Conservation (phyloP, 2,888 invertebrate genomes). For the Laothoe populi region DNA sequence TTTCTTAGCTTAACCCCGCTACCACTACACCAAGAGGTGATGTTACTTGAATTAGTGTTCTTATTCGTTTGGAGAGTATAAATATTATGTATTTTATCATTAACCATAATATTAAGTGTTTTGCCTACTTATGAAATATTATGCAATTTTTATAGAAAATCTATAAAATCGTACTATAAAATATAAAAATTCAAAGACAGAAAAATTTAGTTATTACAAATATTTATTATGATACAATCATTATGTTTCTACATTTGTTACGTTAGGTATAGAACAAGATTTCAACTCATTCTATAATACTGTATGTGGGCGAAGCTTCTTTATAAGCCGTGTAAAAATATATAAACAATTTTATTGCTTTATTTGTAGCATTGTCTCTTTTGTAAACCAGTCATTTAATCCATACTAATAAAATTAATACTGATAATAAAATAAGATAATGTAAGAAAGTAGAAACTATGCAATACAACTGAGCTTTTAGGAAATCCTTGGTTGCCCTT, state of each 20-base stretch:
- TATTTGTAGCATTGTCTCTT: constrained; percentile 19
- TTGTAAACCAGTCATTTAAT: not conserved
- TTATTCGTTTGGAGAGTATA: no score
- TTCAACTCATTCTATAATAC: constrained; percentile 14
- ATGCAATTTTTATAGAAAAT: not conserved
- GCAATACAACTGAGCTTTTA: not conserved
- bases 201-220: not conserved
- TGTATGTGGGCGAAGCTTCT: constrained; percentile 15
- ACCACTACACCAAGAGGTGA: no score
- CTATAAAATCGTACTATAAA: not conserved
- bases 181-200: not conserved
- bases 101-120: no score
- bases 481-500: no score
- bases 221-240: not conserved
- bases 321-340: constrained; percentile 11
- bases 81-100: no score
- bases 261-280: constrained; percentile 1
- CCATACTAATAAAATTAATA: not conserved
- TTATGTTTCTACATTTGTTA: constrained; percentile 1
- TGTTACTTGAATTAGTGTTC: no score
- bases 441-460: not conserved
- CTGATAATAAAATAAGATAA: no score
- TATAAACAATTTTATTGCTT: constrained; percentile 20
- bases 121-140: not conserved
- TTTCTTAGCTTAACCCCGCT: no score